Base-by-base conservation (phyloP, 2,888 invertebrate species). In the Zaprionus obscuricornis region DNA sequence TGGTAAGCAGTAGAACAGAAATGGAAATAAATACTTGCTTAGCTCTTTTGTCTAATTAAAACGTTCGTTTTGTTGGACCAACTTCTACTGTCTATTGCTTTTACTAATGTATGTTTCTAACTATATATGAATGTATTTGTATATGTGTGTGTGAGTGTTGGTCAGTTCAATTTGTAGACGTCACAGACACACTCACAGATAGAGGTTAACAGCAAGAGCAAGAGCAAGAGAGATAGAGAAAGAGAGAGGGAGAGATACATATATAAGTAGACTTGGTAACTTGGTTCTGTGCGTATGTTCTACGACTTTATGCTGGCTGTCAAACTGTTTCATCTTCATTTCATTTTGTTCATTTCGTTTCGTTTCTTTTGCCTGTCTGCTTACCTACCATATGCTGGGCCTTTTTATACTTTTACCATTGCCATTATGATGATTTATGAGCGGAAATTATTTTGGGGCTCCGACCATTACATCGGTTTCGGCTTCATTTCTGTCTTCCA, bases 41-140 rank as follows among this genome's bases (percentile, higher is more conserved):
- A 71, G 85, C 74, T 71, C 85, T 74, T 74, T 85, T 67, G 71
- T 82, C 78, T 85, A 79, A 79, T 79, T 85, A 79, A 78, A 79
- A 85, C 71, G 78, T 74, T 65, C 64, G 64, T 71, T 74, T 55
- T 34, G 50, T 22, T 50, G 49, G 43, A n/a, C n/a, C n/a, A n/a
- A n/a, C 42, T 10, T 11, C 11, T 31, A 26, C 42, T 33, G 5
- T 14, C 33, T 10, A n/a, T n/a, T 24, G 36, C n/a, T n/a, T n/a
- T n/a, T 26, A 11, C 18, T 8, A 52, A 52, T 11, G 14, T 11
- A 13, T 39, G 16, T 17, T 10, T 18, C 20, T 6, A 5, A 17
- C 5, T 18, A 1, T n/a, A n/a, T 14, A n/a, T n/a, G n/a, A 29
- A 10, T 16, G 1, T 18, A n/a, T n/a, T n/a, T n/a, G 7, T 18